phyloP scores from a whole-genome alignment of 2,888 invertebrate genomes.

The Melikaiella ostensackeni region DNA sequence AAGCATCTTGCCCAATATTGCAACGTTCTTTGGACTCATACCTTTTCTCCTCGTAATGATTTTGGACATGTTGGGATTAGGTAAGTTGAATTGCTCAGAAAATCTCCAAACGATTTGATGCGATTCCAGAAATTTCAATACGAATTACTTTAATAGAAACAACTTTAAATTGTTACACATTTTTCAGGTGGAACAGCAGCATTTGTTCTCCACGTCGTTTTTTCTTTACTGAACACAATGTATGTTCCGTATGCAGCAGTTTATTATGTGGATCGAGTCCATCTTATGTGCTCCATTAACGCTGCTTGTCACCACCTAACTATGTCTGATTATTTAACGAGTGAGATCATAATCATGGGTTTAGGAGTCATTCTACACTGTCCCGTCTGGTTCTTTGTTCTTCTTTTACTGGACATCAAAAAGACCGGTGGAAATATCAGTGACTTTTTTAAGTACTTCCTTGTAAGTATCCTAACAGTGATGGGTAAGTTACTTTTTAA shows the following conservation, averaged over 20 bases:
- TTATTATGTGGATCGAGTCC: conserved; percentile 89
- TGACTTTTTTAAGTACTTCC: conserved; percentile 79
- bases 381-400: conserved; percentile 83
- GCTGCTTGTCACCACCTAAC: conserved; percentile 83
- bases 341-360: conserved; percentile 84
- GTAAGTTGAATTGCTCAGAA: conserved; percentile 76
- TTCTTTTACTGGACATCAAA: conserved; percentile 83
- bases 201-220: conserved; percentile 84
- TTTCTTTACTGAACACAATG: conserved; percentile 87
- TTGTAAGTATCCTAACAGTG: conserved; percentile 65
- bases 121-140: conserved; percentile 3
- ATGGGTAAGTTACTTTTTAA: no score
- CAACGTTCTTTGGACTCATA: conserved; percentile 86
- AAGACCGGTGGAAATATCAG: conserved; percentile 82
- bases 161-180: background rate
- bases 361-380: conserved; percentile 84
- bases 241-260: conserved; percentile 91
- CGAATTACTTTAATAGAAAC: background rate
- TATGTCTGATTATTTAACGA: conserved; percentile 84
- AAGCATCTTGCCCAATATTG: conserved; percentile 87
- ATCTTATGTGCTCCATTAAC: conserved; percentile 85
- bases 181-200: conserved; percentile 83
- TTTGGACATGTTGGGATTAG: conserved; percentile 85
- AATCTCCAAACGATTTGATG: conserved; percentile 12
- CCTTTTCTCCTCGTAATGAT: conserved; percentile 86